A percentile compares a stretch with the other conserved stretches of the same genome.
Evolutionary conservation across 2,797 vertebrate species (phyloP).

Genomic region (Coilia nasus): DNA sequence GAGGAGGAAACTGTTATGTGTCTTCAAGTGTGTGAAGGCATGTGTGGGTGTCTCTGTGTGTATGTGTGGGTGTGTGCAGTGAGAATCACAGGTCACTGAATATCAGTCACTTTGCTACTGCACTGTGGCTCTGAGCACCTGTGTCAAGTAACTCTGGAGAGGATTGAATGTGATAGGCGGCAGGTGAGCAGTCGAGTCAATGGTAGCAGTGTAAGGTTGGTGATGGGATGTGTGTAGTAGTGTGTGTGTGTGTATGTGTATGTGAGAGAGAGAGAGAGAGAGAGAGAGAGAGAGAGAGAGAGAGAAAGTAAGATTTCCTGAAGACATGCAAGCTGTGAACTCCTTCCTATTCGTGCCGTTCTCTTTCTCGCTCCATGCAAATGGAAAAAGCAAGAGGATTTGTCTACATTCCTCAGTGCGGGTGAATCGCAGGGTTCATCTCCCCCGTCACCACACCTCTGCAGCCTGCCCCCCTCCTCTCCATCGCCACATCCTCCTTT

Average conservation of each 20-base stretch:
- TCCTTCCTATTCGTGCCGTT: too few species aligned
- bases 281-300: too few species aligned
- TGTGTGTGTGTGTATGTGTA: background rate
- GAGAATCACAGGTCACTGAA: background rate
- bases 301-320: too few species aligned
- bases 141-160: background rate
- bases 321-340: too few species aligned
- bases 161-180: constrained; percentile 8
- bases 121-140: background rate
- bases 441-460: background rate
- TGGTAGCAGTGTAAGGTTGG: background rate
- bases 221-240: background rate
- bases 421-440: background rate
- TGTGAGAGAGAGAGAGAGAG: background rate
- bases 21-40: background rate
- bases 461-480: constrained; percentile 16
- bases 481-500: background rate
- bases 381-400: background rate
- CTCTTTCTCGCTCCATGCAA: background rate
- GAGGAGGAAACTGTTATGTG: background rate
- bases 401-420: background rate
- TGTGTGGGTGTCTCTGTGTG: background rate
- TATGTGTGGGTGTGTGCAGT: background rate
- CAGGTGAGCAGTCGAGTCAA: constrained; percentile 8
- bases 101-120: background rate